Conservation (phyloP, 1,140 invertebrate species). For the Samia ricini region DNA sequence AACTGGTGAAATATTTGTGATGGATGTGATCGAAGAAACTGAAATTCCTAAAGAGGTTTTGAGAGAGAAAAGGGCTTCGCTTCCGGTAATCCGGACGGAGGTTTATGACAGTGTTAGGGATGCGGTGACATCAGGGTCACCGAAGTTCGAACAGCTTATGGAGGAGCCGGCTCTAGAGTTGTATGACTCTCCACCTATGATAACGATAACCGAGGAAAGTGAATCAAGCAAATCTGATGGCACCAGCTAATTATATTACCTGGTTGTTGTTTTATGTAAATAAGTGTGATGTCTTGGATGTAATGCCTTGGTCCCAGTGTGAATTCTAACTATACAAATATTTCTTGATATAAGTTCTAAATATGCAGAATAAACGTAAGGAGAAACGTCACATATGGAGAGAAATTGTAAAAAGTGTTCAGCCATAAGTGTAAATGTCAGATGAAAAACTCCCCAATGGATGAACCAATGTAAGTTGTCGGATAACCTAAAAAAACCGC, state of each 20-base stretch:
- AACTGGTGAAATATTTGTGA: conserved; percentile 36
- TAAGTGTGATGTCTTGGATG: conserved; percentile 23
- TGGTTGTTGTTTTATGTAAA: conserved; percentile 53
- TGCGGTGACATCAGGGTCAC: conserved; percentile 53
- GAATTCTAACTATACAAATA: not conserved
- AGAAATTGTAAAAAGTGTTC: too few relatives aligned
- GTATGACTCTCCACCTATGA: conserved; percentile 64
- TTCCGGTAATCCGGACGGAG: conserved; percentile 66
- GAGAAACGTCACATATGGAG: too few relatives aligned
- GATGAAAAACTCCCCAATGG: too few relatives aligned
- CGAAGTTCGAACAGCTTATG: conserved; percentile 70
- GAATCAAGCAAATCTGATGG: conserved; percentile 62
- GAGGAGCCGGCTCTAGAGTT: conserved; percentile 66
- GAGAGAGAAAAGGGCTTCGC: conserved; percentile 64
- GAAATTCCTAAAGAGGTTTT: conserved; percentile 45
- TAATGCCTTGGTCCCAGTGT: not conserved
- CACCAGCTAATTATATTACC: conserved; percentile 66
- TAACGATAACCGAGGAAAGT: conserved; percentile 73
- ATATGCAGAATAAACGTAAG: too few relatives aligned
- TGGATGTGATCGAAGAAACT: conserved; percentile 65
- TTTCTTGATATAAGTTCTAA: not conserved
- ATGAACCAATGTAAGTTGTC: too few relatives aligned
- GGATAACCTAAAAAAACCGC: too few relatives aligned
- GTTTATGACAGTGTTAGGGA: conserved; percentile 69
- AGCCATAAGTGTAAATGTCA: too few relatives aligned